Base-by-base conservation (phyloP, 2,113 vertebrate species). In the Helogale parvula region DNA sequence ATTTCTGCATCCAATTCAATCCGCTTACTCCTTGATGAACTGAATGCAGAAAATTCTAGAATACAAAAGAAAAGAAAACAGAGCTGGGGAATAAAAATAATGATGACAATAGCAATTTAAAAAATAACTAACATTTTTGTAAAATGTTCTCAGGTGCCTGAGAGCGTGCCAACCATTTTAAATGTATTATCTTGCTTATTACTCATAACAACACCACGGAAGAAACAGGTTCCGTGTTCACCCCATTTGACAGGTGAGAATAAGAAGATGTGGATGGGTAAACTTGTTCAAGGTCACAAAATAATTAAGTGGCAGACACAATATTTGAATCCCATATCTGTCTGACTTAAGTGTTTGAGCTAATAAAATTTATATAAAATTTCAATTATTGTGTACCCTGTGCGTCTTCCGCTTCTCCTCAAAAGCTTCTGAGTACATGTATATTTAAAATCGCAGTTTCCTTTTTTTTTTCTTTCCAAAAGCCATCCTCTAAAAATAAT, bases 401-500 rank as follows among this genome's bases (percentile, higher is more conserved):
- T 27, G 4, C 57, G 1, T 47, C 50, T 88, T 94, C 85, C 81
- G 13, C 6, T 90, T 81, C 74, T 52, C 50, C 52, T 84, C 63
- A 68, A 69, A 95, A 87, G 29, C 17, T 72, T 33, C 76, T 15
- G 52, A 41, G 17, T 27, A 63, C 11, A 11, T 25, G 11, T 33
- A 35, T 65, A 85, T 76, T 97, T 88, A 66, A 95, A 96, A 84
- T 76, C 16, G 14, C 60, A 7, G 19, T 47, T 50, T 66, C 31
- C 81, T 83, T 68, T 13, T 41, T n/a, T 14, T 47, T 31, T 80
- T 27, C 15, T 94, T 88, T 83, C 41, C 41, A 69, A 87, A 54
- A 95, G 1, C 21, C 11, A 71, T 89, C 31, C 38, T 94, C 45
- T 66, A 84, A 93, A 95, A 80, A 76, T 92, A 86, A 86, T 29